These are phyloP conservation scores for Drosophila bocki DNA, from an alignment of 1,140 invertebrate species.

Conservation along the genomic window DNA sequence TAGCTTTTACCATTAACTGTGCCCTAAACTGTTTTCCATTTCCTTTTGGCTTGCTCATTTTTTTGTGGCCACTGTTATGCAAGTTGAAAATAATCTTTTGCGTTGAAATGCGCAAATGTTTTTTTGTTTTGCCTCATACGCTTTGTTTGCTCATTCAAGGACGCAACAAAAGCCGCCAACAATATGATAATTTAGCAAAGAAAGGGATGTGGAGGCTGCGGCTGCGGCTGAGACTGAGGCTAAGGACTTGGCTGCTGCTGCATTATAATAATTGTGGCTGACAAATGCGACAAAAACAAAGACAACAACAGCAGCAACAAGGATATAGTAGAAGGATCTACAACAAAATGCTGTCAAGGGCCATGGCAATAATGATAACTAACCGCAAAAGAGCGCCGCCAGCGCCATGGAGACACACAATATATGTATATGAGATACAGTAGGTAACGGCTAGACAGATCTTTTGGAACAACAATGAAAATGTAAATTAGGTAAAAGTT, in stretches of 20 bases:
- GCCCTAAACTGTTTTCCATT: constrained; percentile 33
- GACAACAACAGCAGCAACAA: constrained; percentile 29
- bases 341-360: constrained; percentile 67
- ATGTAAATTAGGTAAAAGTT: not conserved
- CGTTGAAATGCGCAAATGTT: constrained; percentile 78
- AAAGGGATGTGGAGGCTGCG: constrained; percentile 15
- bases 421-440: constrained; percentile 21
- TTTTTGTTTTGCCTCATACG: constrained; percentile 44
- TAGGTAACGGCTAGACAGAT: not conserved
- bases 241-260: constrained; percentile 56
- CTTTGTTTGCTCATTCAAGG: constrained; percentile 72
- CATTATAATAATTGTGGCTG: constrained; percentile 75
- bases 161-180: constrained; percentile 66
- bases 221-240: not conserved
- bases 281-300: constrained; percentile 72
- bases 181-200: constrained; percentile 74
- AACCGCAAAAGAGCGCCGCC: constrained; percentile 69
- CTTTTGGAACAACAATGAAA: no score
- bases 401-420: constrained; percentile 35
- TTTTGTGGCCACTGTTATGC: constrained; percentile 38
- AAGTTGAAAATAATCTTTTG: constrained; percentile 66
- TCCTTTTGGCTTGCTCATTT: constrained; percentile 23
- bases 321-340: constrained; percentile 24
- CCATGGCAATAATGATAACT: constrained; percentile 76
- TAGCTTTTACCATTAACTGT: not conserved